Base-by-base conservation (phyloP, 2,888 invertebrate genomes). In the Dryococelus australis region DNA sequence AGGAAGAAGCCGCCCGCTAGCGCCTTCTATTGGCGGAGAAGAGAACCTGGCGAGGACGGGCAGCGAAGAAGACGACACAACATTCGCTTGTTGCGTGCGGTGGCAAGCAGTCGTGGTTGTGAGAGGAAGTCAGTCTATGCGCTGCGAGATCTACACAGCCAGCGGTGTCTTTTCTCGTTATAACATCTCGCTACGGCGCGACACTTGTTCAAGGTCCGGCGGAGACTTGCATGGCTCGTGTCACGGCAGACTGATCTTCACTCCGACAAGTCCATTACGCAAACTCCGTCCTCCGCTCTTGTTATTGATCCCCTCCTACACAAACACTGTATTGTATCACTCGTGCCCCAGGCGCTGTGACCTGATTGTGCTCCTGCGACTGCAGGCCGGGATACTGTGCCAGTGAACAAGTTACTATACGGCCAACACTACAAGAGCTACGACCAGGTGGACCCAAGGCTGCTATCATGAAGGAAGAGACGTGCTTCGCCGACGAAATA, bases 271-370 rank as follows among this genome's bases (percentile, higher is more conserved):
- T 24, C 65, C 65, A 65, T 65, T 65, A 65, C 65, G 65, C 65
- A 65, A 65, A 65, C 65, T 65, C 65, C 65, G 65, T 35, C 35
- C 65, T 65, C 65, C 65, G 65, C 65, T 65, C 65, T 65, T 65
- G 65, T 65, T 65, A 65, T 65, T 65, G 65, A 65, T 65, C n/a
- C 65, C 65, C 65, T 65, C 65, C 65, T 65, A 65, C 65, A 65
- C 65, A 65, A 65, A 65, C 65, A 65, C 24, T 24, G 65, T 65
- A 24, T 65, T 65, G 65, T 65, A 16, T 65, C 65, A 16, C 65
- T 65, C n/a, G 0, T 65, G 65, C 24, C 65, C 16, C 65, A 0
- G 24, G 10, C n/a, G 13, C n/a, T 8, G 65, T 9, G 65, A 65
- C 65, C 24, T 5, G 24, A 51, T 51, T 51, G 51, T 51, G 51